Evolutionary conservation across 1,140 invertebrate genomes (phyloP), one percentile per base, ranked within the genome.

Genomic region (Euschistus heros): DNA sequence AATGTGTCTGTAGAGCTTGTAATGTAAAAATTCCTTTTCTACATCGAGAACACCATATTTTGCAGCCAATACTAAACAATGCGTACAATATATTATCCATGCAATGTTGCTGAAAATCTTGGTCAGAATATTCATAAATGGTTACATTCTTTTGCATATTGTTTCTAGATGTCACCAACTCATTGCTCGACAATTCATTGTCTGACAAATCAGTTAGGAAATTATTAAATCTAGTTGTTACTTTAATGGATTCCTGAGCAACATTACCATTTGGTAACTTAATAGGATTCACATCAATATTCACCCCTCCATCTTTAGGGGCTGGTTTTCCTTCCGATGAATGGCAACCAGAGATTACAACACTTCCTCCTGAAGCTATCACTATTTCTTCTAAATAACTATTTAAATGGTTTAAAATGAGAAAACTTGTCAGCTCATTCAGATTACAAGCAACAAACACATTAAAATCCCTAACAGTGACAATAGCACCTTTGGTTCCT

Each of bases 401-500:
- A 50, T 50, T 50, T 18, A 50, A 50, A 14, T 50, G 47, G 5
- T 18, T 14, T 18, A 50, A 22, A n/a, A 20, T 8, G 17, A 22
- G 2, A n/a, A 50, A 50, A 18, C 47, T 50, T 5, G 47, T n/a
- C 2, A 50, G 62, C 62, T 69, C 52, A 66, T 54, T 74, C 73
- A 22, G 66, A 50, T 22, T 50, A 22, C 47, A 50, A 18, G 47
- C 5, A 18, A 50, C 22, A 17, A 50, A 50, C n/a, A 50, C 1
- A 50, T 50, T 50, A 22, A 50, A 50, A 18, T 50, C 47, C 47
- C 22, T 50, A 10, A 50, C 14, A 1, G 47, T 6, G 10, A 50
- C n/a, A 14, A 50, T 50, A 10, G 14, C 47, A 18, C 47, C n/a
- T 22, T 50, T 50, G n/a, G 6, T 22, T 7, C n/a, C 22, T 7